Percentiles rank a stretch among this genome's conserved stretches.
Evolutionary conservation across 1,140 invertebrate species (phyloP).

Genomic region (Zophobas morio): DNA sequence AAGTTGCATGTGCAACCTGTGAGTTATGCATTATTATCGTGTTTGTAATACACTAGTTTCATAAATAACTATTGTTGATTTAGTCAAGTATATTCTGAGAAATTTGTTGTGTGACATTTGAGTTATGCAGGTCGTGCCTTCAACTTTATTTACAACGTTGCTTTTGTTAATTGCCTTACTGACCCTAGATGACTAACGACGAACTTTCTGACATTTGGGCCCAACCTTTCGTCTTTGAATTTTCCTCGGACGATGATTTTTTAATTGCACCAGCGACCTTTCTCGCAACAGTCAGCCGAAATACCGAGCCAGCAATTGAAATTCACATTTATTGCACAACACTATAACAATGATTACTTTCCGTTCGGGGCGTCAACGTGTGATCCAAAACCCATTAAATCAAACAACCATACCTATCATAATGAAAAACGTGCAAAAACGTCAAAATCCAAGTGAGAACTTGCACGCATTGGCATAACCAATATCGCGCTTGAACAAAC

Average conservation of each 20-base stretch:
- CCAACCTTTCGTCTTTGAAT: background rate
- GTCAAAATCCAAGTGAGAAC: conserved; percentile 10
- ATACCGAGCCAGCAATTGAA: background rate
- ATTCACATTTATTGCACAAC: background rate
- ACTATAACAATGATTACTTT: background rate
- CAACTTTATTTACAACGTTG: too few species aligned
- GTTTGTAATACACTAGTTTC: too few species aligned
- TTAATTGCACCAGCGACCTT: background rate
- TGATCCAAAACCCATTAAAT: background rate
- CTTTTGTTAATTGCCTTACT: too few species aligned
- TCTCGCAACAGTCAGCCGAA: background rate
- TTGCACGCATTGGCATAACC: background rate
- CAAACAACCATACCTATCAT: background rate
- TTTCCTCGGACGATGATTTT: background rate
- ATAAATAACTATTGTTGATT: too few species aligned
- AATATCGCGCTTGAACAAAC: conserved; percentile 28
- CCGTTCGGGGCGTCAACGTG: too few species aligned
- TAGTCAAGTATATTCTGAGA: too few species aligned
- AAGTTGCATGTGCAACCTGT: too few species aligned
- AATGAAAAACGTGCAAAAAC: conserved; percentile 31
- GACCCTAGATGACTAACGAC: background rate
- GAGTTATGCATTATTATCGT: too few species aligned
- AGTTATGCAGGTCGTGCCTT: too few species aligned
- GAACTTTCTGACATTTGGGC: background rate
- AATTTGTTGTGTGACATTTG: too few species aligned